Percentiles rank a stretch among this genome's conserved stretches.
Conservation (phyloP, 2,113 vertebrate genomes). For the Sapayoa aenigma region DNA sequence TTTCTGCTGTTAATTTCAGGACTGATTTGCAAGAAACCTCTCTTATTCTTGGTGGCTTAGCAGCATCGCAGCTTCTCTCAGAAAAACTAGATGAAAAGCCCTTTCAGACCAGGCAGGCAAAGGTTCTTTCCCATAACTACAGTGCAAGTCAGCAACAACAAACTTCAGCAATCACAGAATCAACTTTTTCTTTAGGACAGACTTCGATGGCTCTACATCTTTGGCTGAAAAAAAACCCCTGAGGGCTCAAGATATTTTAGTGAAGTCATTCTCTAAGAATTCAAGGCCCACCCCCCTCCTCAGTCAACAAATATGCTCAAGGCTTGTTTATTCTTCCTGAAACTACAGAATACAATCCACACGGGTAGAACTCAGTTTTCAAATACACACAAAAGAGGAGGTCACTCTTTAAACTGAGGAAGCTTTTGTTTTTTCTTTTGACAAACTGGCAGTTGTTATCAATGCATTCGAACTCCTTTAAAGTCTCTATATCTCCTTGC, state of each 20-base stretch:
- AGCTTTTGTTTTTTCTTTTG: not conserved
- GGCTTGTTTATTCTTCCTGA: not conserved
- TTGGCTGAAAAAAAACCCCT: not conserved
- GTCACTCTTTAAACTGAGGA: not conserved
- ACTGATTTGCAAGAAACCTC: not conserved
- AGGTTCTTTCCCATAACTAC: slow-evolving; percentile 31
- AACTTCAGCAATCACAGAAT: not conserved
- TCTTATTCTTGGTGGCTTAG: not conserved
- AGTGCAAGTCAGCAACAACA: not conserved
- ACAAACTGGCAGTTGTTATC: not conserved
- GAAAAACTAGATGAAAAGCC: not conserved
- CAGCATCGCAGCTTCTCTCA: not conserved
- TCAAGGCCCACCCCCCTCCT: not conserved
- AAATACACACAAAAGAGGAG: not conserved
- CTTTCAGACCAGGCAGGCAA: not conserved
- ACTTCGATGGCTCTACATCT: not conserved
- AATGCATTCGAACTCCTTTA: not conserved
- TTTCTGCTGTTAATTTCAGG: not conserved
- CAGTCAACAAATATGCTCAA: not conserved
- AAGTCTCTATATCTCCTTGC: not conserved
- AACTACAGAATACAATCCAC: not conserved
- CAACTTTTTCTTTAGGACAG: not conserved
- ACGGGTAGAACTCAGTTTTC: not conserved
- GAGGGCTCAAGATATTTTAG: not conserved
- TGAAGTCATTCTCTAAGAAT: slow-evolving; percentile 17